Percentiles rank a stretch among this genome's conserved stretches.
phyloP scores from a whole-genome alignment of 2,888 invertebrate species.

The Strigamia crassipes region DNA sequence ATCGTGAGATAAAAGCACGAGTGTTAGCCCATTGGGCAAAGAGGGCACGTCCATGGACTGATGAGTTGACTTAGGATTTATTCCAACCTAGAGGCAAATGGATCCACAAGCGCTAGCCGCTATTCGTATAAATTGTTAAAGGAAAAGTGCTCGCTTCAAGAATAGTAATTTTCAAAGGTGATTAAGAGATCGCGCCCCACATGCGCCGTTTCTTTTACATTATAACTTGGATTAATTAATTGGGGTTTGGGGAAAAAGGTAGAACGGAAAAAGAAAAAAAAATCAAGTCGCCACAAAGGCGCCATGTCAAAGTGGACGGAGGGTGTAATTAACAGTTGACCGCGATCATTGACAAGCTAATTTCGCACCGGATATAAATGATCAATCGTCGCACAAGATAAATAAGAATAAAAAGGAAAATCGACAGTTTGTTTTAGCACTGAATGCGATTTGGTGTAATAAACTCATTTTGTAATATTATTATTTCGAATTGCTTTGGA shows the following conservation, averaged over 20 bases:
- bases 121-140: constrained; percentile 29
- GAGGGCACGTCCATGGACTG: constrained; percentile 42
- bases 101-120: constrained; percentile 14
- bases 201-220: constrained; percentile 1
- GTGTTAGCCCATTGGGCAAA: constrained; percentile 40
- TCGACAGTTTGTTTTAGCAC: background rate
- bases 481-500: background rate
- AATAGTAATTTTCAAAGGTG: constrained; percentile 28
- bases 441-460: background rate
- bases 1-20: constrained; percentile 39
- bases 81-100: constrained; percentile 29
- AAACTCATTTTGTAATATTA: background rate
- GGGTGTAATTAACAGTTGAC: constrained; percentile 32
- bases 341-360: constrained; percentile 38
- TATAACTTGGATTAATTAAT: constrained; percentile 27
- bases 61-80: constrained; percentile 42
- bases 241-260: background rate
- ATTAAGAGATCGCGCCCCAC: background rate
- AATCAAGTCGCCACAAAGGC: constrained; percentile 23
- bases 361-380: constrained; percentile 24
- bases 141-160: background rate
- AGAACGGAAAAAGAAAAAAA: constrained; percentile 1
- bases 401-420: background rate
- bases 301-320: constrained; percentile 33
- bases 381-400: background rate